These are phyloP conservation scores for Leptinotarsa defecta DNA, from an alignment of 1,140 invertebrate species.

Conservation along the genomic window DNA sequence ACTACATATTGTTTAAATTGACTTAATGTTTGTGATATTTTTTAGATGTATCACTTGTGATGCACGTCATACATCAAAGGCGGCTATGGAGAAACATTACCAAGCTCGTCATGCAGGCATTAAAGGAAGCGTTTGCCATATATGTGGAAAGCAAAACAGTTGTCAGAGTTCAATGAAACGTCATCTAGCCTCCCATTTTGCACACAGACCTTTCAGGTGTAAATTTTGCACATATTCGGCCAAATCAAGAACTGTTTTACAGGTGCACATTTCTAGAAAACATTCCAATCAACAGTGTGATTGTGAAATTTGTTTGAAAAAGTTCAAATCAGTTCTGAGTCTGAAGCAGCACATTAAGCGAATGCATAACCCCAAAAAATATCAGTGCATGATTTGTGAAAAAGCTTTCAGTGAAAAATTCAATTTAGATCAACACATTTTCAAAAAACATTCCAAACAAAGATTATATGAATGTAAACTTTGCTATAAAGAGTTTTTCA, in stretches of 20 bases:
- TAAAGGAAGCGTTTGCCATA: conserved; percentile 35
- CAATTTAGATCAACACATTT: conserved; percentile 40
- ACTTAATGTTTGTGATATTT: neutral
- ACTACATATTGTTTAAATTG: neutral
- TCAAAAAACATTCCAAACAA: conserved; percentile 38
- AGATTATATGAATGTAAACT: conserved; percentile 35
- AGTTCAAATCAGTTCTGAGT: conserved; percentile 35
- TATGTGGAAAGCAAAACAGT: conserved; percentile 38
- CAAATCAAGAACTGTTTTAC: conserved; percentile 32
- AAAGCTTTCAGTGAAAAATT: conserved; percentile 44
- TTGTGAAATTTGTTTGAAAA: conserved; percentile 33
- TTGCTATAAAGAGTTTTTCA: conserved; percentile 35
- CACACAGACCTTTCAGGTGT: conserved; percentile 31
- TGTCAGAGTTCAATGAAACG: conserved; percentile 35
- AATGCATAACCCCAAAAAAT: conserved; percentile 30
- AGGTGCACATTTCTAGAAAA: conserved; percentile 32
- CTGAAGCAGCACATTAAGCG: conserved; percentile 34
- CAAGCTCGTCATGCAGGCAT: conserved; percentile 31
- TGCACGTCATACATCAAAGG: conserved; percentile 32
- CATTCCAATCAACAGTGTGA: conserved; percentile 32
- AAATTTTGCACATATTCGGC: conserved; percentile 33
- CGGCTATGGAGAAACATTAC: conserved; percentile 34
- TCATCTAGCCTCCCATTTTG: conserved; percentile 33
- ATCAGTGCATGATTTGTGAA: conserved; percentile 48
- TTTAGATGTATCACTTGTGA: conserved; percentile 31